Evolutionary conservation across 1,140 invertebrate genomes (phyloP), one percentile per base, ranked within the genome.

Genomic region (Drosophila nasuta): DNA sequence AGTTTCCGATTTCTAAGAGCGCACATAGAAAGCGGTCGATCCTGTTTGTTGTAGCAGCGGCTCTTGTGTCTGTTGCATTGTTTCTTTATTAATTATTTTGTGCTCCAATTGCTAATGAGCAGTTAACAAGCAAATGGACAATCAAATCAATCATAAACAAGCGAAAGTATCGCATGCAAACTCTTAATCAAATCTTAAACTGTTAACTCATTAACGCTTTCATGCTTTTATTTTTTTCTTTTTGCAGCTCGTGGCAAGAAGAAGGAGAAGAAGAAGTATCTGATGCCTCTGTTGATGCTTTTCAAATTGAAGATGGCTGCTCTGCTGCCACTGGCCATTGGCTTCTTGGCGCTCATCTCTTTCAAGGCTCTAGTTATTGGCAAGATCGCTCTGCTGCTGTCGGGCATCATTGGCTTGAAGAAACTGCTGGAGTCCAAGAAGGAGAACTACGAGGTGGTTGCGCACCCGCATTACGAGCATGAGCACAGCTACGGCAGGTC

Each of bases 341-440:
- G 96, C 71, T 95, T 95, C 85, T 94, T 97, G 59, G 96, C 96
- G 6, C 93, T 97, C n/a, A 93, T 97, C 33, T 96, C 96, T 5
- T 95, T 97, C 93, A 97, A 97, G 93, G 96, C 96, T 13, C 93
- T 97, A 57, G 93, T 97, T 51, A 94, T 97, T 75, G 96, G 96
- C 91, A 97, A 97, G 93, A 94, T 97, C 67, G 96, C 96, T 6
- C 94, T 97, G 6, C 94, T 97, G 46, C 94, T 97, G 60, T 95
- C 96, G 71, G 94, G 94, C 74, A 95, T 97, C 74, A 95, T 97
- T 77, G 96, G 95, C 4, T 92, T 97, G 70, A 96, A 97, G 93
- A 97, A 97, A 87, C 93, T 97, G 5, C 92, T 97, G 30, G 96
- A 95, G 41, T 93, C 93, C 79, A 96, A 96, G 80, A 93, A 94